A percentile compares a stretch with the other conserved stretches of the same genome.
These are phyloP conservation scores for Laticauda laticaudata DNA, from an alignment of 2,113 vertebrate genomes.

Conservation along the genomic window DNA sequence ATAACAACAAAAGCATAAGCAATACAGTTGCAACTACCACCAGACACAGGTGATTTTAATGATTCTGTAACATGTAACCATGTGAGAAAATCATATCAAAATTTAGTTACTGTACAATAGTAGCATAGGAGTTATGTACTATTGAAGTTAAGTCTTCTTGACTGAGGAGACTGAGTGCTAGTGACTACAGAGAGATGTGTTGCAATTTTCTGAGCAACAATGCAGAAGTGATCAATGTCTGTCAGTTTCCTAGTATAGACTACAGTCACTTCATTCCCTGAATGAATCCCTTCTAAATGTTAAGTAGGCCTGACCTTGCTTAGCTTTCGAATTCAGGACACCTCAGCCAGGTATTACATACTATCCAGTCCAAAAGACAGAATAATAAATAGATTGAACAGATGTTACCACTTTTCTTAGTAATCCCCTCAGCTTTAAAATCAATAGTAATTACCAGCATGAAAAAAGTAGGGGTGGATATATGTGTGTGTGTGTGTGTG, in stretches of 20 bases:
- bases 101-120: not conserved
- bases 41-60: not conserved
- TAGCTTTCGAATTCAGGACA: not conserved
- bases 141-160: not conserved
- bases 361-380: not conserved
- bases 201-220: not conserved
- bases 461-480: not conserved
- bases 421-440: not conserved
- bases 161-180: not conserved
- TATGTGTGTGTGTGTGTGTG: too few relatives aligned
- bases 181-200: not conserved
- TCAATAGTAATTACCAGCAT: not conserved
- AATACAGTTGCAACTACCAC: not conserved
- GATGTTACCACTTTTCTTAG: not conserved
- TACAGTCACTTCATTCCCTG: not conserved
- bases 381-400: not conserved
- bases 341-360: not conserved
- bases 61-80: not conserved
- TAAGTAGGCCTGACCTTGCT: not conserved
- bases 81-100: not conserved
- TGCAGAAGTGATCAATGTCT: not conserved
- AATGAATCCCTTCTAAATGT: not conserved
- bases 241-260: not conserved
- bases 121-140: not conserved
- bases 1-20: not conserved